phyloP scores from a whole-genome alignment of 2,113 vertebrate species.

The Xiphophorus couchianus region DNA sequence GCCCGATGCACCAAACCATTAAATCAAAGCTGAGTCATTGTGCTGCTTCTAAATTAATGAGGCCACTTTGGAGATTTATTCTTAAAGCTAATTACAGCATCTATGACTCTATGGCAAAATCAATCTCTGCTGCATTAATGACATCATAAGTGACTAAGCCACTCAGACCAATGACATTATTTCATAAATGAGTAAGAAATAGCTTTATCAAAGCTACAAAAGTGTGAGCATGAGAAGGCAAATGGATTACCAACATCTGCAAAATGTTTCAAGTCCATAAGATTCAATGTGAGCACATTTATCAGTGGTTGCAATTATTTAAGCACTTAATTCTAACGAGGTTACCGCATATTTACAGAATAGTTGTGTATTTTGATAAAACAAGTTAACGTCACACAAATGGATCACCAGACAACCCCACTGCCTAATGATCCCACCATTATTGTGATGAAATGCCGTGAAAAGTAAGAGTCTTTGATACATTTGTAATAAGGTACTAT shows the following conservation, averaged over 20 bases:
- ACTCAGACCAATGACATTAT: constrained; percentile 46
- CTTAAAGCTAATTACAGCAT: constrained; percentile 60
- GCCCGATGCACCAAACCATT: constrained; percentile 40
- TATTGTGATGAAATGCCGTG: too few species aligned
- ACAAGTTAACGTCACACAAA: too few species aligned
- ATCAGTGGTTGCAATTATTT: background rate
- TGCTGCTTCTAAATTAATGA: constrained; percentile 64
- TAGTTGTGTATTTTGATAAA: too few species aligned
- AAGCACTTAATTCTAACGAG: too few species aligned
- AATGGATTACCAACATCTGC: constrained; percentile 12
- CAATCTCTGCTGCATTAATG: constrained; percentile 64
- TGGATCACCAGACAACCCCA: too few species aligned
- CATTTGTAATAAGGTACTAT: too few species aligned
- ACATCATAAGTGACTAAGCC: constrained; percentile 73
- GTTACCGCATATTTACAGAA: too few species aligned
- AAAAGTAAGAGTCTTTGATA: too few species aligned
- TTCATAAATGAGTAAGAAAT: constrained; percentile 33
- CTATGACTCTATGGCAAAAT: constrained; percentile 60
- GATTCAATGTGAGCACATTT: background rate
- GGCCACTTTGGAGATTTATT: constrained; percentile 72
- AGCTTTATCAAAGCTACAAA: constrained; percentile 23
- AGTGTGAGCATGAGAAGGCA: constrained; percentile 15
- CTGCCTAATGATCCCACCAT: too few species aligned
- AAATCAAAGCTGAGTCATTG: constrained; percentile 66
- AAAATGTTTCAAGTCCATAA: background rate